Evolutionary conservation across 1,140 invertebrate genomes (phyloP).

Genomic region (Catajapyx aquilonaris): DNA sequence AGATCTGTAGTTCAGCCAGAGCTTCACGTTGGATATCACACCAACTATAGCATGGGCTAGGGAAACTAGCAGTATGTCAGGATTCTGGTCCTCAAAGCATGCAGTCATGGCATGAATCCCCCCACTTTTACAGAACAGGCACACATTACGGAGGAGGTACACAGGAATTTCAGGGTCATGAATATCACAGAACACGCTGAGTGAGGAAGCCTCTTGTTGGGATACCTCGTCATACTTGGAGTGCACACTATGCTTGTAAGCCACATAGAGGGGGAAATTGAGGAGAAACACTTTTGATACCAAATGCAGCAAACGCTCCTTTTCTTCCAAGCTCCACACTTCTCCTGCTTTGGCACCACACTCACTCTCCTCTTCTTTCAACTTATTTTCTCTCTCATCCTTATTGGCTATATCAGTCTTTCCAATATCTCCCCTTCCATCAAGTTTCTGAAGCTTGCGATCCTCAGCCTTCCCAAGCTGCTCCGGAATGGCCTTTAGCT

Average conservation of each 20-base stretch:
- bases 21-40: slow-evolving; percentile 72
- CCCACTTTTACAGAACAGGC: slow-evolving; percentile 63
- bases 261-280: slow-evolving; percentile 80
- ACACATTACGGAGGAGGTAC: slow-evolving; percentile 69
- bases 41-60: slow-evolving; percentile 78
- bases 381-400: slow-evolving; percentile 2
- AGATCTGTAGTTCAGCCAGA: slow-evolving; percentile 83
- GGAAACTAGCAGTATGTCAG: slow-evolving; percentile 53
- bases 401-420: slow-evolving; percentile 9
- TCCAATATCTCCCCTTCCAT: slow-evolving; percentile 10
- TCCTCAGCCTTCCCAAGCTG: slow-evolving; percentile 12
- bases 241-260: slow-evolving; percentile 64
- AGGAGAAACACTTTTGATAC: slow-evolving; percentile 60
- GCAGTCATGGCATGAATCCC: slow-evolving; percentile 64
- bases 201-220: slow-evolving; percentile 47
- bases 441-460: slow-evolving; percentile 7
- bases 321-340: slow-evolving; percentile 46
- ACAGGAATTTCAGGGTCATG: slow-evolving; percentile 82
- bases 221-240: slow-evolving; percentile 51
- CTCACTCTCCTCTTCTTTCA: slow-evolving; percentile 10
- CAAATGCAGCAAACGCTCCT: slow-evolving; percentile 53
- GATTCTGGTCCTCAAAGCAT: slow-evolving; percentile 54
- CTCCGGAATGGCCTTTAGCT: slow-evolving; percentile 38
- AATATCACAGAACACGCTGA: slow-evolving; percentile 70
- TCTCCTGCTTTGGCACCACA: slow-evolving; percentile 10